Base-by-base conservation (phyloP, 2,888 invertebrate species). In the Agrypnus murinus region DNA sequence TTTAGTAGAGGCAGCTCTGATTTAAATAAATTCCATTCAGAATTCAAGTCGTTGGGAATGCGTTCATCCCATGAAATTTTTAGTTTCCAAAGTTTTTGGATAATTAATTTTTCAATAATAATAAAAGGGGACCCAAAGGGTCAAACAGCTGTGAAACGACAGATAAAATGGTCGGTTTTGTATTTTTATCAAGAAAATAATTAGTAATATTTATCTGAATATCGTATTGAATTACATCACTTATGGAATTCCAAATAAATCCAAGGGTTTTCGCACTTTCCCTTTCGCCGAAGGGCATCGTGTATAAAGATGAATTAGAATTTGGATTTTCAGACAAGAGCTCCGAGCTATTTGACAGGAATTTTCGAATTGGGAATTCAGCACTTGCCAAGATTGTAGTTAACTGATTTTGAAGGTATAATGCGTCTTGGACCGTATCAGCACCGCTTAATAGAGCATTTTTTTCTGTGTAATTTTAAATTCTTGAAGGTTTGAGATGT, bases 1-100 rank as follows among this genome's bases (percentile, higher is more conserved):
- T 70, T 65, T 46, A 72, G 25, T 1, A 0, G 1, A 32, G 14
- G 12, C 8, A 69, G 38, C 14, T 55, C 9, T 0, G 34, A 31
- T 32, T 65, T 43, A 25, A 55, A 70, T 14, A 19, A n/a, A 12
- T 25, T 31, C 65, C 65, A 70, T 31, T 67, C 19, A 7, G 38
- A 31, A 12, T 58, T 43, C 4, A 70, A 25, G 50, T 62, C 9
- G 1, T 36, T 2, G 1, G 70, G 66, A 5, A 73, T 36, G 7
- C 50, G n/a, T 65, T 70, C 70, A 36, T 73, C 73, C 69, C 70
- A 66, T 1, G 60, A 36, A 7, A 63, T n/a, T 9, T 73, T 69
- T 43, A 64, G 36, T 58, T 59, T 15, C 72, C 62, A 72, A 7
- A 72, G 43, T 38, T 10, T 31, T 62, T 72, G 69, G 31, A 72